Percentiles rank a stretch among this genome's conserved stretches.
Conservation (phyloP, 2,797 vertebrate genomes). For the Hippopotamyrus pictus region DNA sequence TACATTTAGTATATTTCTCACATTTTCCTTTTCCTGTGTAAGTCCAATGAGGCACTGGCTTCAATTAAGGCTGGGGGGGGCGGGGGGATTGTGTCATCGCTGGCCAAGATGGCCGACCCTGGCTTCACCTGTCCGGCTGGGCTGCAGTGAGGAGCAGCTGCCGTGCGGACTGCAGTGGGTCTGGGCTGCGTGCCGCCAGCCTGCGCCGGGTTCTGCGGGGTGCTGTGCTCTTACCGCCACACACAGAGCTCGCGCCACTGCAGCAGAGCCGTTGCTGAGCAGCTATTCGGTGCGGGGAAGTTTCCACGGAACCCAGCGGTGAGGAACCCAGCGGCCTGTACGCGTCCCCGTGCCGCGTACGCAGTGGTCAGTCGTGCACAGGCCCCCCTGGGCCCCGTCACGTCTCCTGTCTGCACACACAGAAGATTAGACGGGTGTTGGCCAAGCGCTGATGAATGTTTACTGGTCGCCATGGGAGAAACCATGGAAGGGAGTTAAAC, state of each 20-base stretch:
- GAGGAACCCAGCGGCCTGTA: background rate
- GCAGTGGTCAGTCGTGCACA: background rate
- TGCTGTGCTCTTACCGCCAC: background rate
- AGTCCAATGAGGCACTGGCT: background rate
- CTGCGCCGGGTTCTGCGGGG: background rate
- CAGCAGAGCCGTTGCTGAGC: background rate
- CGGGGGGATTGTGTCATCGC: background rate
- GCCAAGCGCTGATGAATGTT: background rate
- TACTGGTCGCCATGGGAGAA: background rate
- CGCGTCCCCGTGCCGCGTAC: background rate
- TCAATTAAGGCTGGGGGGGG: background rate
- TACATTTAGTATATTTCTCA: background rate
- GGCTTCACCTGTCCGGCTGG: background rate
- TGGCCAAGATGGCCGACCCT: background rate
- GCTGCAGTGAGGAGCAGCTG: background rate
- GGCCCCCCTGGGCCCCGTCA: background rate
- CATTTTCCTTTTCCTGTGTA: background rate
- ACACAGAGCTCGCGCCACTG: background rate
- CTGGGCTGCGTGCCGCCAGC: background rate
- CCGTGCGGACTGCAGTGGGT: background rate
- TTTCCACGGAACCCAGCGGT: background rate
- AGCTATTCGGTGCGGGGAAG: background rate
- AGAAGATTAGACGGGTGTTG: background rate
- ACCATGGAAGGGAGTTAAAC: background rate
- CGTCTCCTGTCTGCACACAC: background rate